Evolutionary conservation across 2,113 vertebrate species (phyloP).

Genomic region (Calyptomena viridis): DNA sequence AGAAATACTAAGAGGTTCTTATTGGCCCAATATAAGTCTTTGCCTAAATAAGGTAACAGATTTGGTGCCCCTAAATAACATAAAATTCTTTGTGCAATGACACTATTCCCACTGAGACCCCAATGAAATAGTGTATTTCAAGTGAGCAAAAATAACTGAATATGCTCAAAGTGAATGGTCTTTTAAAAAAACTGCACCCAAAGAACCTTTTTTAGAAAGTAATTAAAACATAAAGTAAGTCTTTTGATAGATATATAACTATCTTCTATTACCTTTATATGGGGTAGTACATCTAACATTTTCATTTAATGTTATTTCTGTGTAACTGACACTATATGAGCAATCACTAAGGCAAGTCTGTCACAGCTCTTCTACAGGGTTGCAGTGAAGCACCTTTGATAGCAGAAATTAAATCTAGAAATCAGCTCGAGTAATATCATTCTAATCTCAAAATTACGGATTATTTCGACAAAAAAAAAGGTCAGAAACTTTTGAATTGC

Average conservation of each 20-base stretch:
- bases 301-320: background rate
- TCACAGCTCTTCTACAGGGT: background rate
- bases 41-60: background rate
- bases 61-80: background rate
- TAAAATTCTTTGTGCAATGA: background rate
- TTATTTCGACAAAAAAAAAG: background rate
- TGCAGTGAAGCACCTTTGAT: background rate
- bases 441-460: background rate
- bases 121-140: background rate
- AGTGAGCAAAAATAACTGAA: background rate
- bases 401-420: background rate
- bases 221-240: background rate
- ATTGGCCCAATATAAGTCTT: background rate
- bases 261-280: background rate
- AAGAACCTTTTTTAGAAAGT: background rate
- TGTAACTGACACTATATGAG: background rate
- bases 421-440: background rate
- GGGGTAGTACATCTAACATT: background rate
- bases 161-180: background rate
- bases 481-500: background rate
- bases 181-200: background rate
- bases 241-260: background rate
- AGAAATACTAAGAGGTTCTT: background rate
- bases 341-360: background rate
- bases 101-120: background rate